Conservation (phyloP, 2,888 invertebrate species). For the Oxystoma pomonae region DNA sequence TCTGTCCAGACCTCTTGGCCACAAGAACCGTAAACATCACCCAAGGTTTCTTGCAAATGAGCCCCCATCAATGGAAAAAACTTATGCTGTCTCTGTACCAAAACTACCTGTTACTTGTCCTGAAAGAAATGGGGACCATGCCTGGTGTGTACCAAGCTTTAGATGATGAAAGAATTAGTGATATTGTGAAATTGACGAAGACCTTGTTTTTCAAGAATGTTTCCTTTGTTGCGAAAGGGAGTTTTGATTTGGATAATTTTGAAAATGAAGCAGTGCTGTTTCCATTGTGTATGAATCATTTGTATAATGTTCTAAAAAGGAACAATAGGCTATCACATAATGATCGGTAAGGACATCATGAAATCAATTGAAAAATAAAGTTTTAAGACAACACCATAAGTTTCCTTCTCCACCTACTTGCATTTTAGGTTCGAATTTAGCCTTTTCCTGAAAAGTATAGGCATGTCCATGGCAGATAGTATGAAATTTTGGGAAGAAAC, state of each 20-base stretch:
- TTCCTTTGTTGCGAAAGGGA: constrained; percentile 9
- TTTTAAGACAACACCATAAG: no score
- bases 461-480: constrained; percentile 62
- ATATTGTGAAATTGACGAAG: constrained; percentile 38
- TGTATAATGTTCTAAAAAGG: constrained; percentile 52
- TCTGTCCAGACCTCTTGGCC: constrained; percentile 53
- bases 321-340: constrained; percentile 63
- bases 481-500: constrained; percentile 62
- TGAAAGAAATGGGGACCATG: constrained; percentile 40
- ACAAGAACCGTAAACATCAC: constrained; percentile 51
- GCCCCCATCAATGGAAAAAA: constrained; percentile 56
- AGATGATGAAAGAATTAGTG: constrained; percentile 42
- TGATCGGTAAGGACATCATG: constrained; percentile 46
- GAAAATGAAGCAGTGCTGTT: constrained; percentile 48
- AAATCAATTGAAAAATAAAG: no score
- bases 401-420: no score
- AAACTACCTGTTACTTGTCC: constrained; percentile 45
- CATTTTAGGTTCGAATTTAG: constrained; percentile 60
- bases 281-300: constrained; percentile 64
- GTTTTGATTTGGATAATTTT: constrained; percentile 43
- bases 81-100: constrained; percentile 50
- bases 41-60: constrained; percentile 52
- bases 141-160: constrained; percentile 40
- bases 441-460: constrained; percentile 67
- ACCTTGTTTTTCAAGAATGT: constrained; percentile 19